phyloP scores from a whole-genome alignment of 2,797 vertebrate species.

The Eospalax fontanierii region DNA sequence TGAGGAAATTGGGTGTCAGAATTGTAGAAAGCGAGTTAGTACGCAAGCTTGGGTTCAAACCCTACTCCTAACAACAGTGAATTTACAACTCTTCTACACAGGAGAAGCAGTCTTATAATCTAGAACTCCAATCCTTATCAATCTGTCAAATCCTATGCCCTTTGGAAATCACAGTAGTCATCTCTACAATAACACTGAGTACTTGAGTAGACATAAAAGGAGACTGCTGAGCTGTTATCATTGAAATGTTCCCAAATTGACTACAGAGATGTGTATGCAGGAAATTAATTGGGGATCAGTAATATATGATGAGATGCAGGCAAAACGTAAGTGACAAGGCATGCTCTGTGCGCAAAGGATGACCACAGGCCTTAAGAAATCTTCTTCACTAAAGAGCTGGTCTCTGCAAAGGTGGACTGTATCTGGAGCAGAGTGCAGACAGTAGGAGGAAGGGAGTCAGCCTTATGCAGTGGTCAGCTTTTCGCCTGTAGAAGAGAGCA shows the following conservation, averaged over 20 bases:
- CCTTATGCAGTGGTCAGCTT: background rate
- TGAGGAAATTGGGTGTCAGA: background rate
- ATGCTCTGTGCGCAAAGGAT: background rate
- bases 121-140: background rate
- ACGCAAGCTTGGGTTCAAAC: background rate
- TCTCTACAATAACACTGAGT: background rate
- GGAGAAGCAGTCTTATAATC: background rate
- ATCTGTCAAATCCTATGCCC: background rate
- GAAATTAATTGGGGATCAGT: background rate
- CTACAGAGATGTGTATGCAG: background rate
- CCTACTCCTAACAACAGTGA: background rate
- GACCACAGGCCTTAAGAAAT: background rate
- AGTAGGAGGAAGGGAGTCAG: background rate
- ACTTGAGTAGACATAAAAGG: constrained; percentile 43
- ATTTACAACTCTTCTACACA: background rate
- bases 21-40: background rate
- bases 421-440: background rate
- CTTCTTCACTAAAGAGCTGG: background rate
- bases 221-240: background rate
- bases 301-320: background rate
- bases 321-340: background rate
- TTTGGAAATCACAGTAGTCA: background rate
- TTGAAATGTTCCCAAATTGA: background rate
- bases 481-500: background rate
- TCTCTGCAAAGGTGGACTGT: background rate